Percentiles rank a stretch among this genome's conserved stretches.
These are phyloP conservation scores for Callocephalon fimbriatum DNA, from an alignment of 2,113 vertebrate species.

Conservation along the genomic window DNA sequence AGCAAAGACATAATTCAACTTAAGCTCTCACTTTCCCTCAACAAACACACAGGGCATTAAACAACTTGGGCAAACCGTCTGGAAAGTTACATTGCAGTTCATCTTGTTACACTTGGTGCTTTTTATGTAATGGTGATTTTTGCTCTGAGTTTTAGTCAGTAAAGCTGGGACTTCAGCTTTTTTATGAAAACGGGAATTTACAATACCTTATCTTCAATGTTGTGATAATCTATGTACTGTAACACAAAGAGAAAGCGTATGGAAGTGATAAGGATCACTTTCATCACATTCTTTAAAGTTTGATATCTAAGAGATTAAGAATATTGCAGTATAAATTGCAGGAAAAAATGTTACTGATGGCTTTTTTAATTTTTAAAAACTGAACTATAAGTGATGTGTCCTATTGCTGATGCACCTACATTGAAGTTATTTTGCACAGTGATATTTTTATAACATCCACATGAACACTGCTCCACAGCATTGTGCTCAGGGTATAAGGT, in stretches of 20 bases:
- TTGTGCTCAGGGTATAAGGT: not conserved
- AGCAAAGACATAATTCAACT: constrained; percentile 45
- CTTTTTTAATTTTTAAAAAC: not conserved
- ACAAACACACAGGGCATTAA: constrained; percentile 18
- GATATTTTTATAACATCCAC: not conserved
- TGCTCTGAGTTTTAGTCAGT: not conserved
- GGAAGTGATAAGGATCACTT: not conserved
- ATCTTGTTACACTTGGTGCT: not conserved
- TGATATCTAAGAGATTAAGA: not conserved
- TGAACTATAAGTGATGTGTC: not conserved
- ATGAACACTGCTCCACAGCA: not conserved
- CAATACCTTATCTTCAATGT: not conserved
- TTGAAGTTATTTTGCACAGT: not conserved
- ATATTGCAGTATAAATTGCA: not conserved
- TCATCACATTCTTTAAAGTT: not conserved
- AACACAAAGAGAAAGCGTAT: not conserved
- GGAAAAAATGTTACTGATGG: not conserved
- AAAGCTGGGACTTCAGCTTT: not conserved
- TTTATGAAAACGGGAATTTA: not conserved
- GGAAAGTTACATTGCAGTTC: constrained; percentile 25
- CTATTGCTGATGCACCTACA: not conserved
- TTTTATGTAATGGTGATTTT: not conserved
- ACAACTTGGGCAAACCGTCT: constrained; percentile 33
- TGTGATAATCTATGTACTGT: not conserved
- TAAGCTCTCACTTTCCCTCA: constrained; percentile 11